phyloP scores from a whole-genome alignment of 2,113 vertebrate genomes.

The Phalacrocorax pelagicus region DNA sequence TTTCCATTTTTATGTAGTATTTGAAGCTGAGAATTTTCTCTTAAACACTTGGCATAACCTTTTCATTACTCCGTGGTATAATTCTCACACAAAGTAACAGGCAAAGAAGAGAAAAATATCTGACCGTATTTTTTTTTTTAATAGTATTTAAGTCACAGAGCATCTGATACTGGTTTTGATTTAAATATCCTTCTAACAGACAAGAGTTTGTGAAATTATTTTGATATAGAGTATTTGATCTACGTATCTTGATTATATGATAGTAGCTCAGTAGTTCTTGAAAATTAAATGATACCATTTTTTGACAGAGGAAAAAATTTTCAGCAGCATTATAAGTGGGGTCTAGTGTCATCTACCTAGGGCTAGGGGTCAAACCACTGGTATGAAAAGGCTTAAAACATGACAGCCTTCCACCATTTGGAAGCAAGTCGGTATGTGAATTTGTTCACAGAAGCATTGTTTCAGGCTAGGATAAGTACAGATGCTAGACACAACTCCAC shows the following conservation, averaged over 20 bases:
- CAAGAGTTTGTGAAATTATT: constrained; percentile 31
- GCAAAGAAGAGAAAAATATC: constrained; percentile 18
- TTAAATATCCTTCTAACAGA: constrained; percentile 18
- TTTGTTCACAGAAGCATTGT: not conserved
- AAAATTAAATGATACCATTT: not conserved
- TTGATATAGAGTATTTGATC: not conserved
- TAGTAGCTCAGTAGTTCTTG: not conserved
- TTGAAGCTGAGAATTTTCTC: constrained; percentile 45
- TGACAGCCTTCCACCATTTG: not conserved
- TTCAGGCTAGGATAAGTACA: not conserved
- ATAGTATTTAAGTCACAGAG: constrained; percentile 7
- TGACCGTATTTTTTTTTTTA: not conserved
- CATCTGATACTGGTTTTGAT: constrained; percentile 34
- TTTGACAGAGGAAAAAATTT: not conserved
- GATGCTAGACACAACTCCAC: not conserved
- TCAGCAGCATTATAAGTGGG: not conserved
- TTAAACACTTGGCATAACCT: constrained; percentile 20
- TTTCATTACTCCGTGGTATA: not conserved
- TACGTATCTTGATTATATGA: not conserved
- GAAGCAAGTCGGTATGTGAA: not conserved
- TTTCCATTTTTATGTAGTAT: constrained; percentile 42
- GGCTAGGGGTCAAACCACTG: not conserved
- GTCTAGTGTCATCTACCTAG: not conserved
- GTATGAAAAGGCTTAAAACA: not conserved
- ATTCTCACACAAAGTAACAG: not conserved